Evolutionary conservation across 2,113 vertebrate genomes (phyloP), one percentile per base, ranked within the genome.

Genomic region (Misgurnus anguillicaudatus): DNA sequence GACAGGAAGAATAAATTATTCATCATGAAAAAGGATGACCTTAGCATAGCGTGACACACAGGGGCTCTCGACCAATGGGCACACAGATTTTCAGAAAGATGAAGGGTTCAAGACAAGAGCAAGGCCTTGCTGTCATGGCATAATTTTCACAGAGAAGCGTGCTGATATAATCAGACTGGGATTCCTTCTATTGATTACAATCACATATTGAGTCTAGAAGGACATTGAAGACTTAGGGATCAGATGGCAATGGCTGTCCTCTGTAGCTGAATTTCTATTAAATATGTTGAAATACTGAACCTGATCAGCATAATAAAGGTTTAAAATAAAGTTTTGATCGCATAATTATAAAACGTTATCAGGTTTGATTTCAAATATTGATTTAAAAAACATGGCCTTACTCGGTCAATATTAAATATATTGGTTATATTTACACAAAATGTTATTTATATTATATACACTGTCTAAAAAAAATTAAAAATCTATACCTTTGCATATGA

Each of bases 1-100:
- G 78, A 80, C 73, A 80, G 70, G 51, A 51, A 67, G 63, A 80
- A 83, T 85, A 41, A 85, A 85, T 85, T 82, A 85, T 85, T 78
- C 81, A 85, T 51, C 39, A 62, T 75, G 78, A 42, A 65, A 78
- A 69, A 80, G 82, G 74, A 80, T 80, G 66, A 85, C 77, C 84
- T 82, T 63, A 60, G 83, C 78, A 72, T 85, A 55, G 72, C 17
- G 62, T 68, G 38, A 68, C 67, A 69, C 77, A 68, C 14, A 17
- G 73, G 65, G 38, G 67, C 61, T 79, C 53, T 62, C 51, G 36
- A 19, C 72, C 73, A 80, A 55, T 73, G 19, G 81, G 79, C 21
- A 58, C 58, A 3, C 5, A 55, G 60, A 65, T 80, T 79, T 80
- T 57, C 19, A 57, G 75, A 78, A 78, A 73, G 80, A 78, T 72